Base-by-base conservation (phyloP, 2,113 vertebrate species). In the Hystrix brachyura region DNA sequence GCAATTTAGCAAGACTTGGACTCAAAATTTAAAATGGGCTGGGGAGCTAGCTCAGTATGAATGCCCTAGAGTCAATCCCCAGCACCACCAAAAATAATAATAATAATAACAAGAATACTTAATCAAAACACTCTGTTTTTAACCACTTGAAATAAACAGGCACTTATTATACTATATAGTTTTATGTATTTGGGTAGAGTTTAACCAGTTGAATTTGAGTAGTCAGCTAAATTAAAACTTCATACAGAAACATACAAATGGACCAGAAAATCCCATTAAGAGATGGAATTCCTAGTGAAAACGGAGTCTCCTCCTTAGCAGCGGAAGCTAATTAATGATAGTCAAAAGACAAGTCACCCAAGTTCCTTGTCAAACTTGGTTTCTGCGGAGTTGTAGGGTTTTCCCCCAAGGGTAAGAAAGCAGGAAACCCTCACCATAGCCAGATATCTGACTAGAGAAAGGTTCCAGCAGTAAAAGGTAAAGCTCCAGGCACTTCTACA, bases 401-500 rank as follows among this genome's bases (percentile, higher is more conserved):
- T 90, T 27, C 82, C 85, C 90, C 46, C 51, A 87, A 97, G 96
- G 96, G 88, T 97, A 98, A 98, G 59, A 98, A 97, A 95, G 97
- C 93, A 98, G 97, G 98, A 98, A 98, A 94, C 92, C 94, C 93
- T 97, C 97, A 95, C 95, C 91, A 97, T 97, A 91, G 62, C 97
- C 94, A 38, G 38, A 38, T 38, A 94, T 9, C 98, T 97, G 88
- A 79, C 78, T 79, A 97, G 38, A 97, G 91, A 85, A 64, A 62
- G 90, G 92, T 95, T 98, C 96, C 91, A 0, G 48, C 55, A 97
- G 97, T 90, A 89, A 95, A 90, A 97, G 96, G 91, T 89, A 94
- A 79, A 92, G 95, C 95, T 95, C 94, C 96, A 97, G 97, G 97
- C 97, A 59, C 90, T 91, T 96, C 95, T 95, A 88, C 98, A 98